Conservation (phyloP, 2,797 vertebrate genomes). For the Mareca strepera region DNA sequence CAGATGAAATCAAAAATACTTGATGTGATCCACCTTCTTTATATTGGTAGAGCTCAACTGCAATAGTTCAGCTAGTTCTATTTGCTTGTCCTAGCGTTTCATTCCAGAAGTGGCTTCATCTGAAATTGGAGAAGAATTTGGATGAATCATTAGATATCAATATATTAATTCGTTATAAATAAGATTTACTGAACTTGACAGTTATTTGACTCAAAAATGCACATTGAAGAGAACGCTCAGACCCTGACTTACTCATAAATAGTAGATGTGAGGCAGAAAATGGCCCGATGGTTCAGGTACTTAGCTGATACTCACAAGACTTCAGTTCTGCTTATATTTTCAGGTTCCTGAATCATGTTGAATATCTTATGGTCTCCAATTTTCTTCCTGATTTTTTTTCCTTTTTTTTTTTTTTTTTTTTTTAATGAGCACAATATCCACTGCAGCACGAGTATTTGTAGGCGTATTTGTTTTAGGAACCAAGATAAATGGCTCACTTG, state of each 20-base stretch:
- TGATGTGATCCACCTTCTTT: fast-evolving
- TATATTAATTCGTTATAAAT: not conserved
- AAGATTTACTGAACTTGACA: not conserved
- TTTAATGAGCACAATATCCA: fast-evolving
- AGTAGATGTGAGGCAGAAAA: not conserved
- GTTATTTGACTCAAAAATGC: not conserved
- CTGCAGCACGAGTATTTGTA: not conserved
- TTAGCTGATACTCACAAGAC: not conserved
- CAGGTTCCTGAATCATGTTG: not conserved
- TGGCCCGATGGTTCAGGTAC: not conserved
- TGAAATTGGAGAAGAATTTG: not conserved
- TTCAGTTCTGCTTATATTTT: not conserved
- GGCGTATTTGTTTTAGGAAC: not conserved
- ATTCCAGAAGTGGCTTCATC: not conserved
- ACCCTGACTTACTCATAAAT: not conserved
- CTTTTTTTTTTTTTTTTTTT: too few relatives aligned
- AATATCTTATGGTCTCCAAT: not conserved
- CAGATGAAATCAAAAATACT: not conserved
- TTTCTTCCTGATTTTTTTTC: not conserved
- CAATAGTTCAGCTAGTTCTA: not conserved
- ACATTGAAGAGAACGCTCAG: not conserved
- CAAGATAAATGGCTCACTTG: too few relatives aligned
- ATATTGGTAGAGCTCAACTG: not conserved
- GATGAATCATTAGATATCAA: not conserved
- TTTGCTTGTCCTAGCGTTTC: not conserved